These are phyloP conservation scores for Danio kyathit DNA, from an alignment of 2,797 vertebrate genomes.

Conservation along the genomic window DNA sequence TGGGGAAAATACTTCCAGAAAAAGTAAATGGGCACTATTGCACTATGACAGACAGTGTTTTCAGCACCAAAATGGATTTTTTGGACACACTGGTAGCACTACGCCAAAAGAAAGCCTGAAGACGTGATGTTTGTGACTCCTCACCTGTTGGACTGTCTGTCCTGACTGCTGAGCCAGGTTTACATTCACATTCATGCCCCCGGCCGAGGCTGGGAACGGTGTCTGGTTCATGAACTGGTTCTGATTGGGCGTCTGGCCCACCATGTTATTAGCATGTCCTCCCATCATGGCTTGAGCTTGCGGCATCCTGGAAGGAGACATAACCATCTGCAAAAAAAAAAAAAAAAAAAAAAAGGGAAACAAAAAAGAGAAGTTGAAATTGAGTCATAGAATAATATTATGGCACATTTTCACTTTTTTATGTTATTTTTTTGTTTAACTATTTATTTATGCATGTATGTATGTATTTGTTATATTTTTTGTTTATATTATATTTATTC, in stretches of 20 bases:
- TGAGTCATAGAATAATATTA: neutral
- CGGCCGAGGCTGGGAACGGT: conserved; percentile 83
- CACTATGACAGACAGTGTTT: conserved; percentile 3
- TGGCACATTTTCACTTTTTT: neutral
- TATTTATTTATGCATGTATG: too few species aligned
- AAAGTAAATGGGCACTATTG: neutral
- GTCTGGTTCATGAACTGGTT: conserved; percentile 91
- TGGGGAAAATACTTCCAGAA: neutral
- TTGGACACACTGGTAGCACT: neutral
- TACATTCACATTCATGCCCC: conserved; percentile 87
- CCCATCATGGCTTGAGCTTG: conserved; percentile 90
- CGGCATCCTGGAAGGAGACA: conserved; percentile 95
- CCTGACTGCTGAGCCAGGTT: conserved; percentile 80
- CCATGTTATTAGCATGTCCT: conserved; percentile 86
- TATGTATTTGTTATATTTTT: too few species aligned
- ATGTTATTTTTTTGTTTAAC: too few species aligned
- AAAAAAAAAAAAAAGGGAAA: neutral
- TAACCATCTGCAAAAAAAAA: conserved; percentile 84
- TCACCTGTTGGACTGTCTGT: conserved; percentile 90
- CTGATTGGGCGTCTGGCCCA: conserved; percentile 88
- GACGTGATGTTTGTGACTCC: neutral
- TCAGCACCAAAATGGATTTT: neutral
- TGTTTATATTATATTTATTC: too few species aligned
- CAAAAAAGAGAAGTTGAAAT: neutral
- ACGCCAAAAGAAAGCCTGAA: neutral